These are phyloP conservation scores for Dicycla oo DNA, from an alignment of 2,888 invertebrate genomes.

Conservation along the genomic window DNA sequence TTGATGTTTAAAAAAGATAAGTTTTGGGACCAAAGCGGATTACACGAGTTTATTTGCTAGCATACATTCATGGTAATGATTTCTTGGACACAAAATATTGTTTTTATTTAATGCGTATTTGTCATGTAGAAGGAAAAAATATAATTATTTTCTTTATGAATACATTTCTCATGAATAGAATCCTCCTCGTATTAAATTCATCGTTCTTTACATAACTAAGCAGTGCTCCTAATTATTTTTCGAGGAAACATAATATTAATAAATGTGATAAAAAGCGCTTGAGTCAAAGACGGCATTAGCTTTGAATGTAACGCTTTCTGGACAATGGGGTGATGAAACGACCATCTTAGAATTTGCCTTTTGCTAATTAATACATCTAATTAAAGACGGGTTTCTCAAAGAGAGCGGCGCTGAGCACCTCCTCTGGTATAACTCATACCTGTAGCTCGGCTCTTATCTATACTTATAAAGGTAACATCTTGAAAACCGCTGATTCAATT, in stretches of 20 bases:
- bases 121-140: not conserved
- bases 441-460: constrained; percentile 55
- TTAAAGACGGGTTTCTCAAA: constrained; percentile 65
- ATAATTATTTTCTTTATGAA: constrained; percentile 7
- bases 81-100: constrained; percentile 1
- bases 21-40: not conserved
- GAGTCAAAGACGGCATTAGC: constrained; percentile 26
- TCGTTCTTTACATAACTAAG: constrained; percentile 37
- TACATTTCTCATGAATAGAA: constrained; percentile 37
- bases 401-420: constrained; percentile 46
- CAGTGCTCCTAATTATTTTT: constrained; percentile 35
- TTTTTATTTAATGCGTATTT: constrained; percentile 10
- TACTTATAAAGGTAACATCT: constrained; percentile 64
- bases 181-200: constrained; percentile 32
- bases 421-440: constrained; percentile 48
- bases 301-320: constrained; percentile 37
- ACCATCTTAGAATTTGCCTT: constrained; percentile 49
- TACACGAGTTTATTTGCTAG: not conserved
- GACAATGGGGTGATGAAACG: constrained; percentile 54
- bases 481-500: constrained; percentile 65
- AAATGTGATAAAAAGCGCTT: constrained; percentile 27
- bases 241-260: constrained; percentile 25
- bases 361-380: constrained; percentile 73
- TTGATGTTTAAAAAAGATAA: constrained; percentile 14
- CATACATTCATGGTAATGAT: not conserved